These are phyloP conservation scores for Nephrocerus scutellatus DNA, from an alignment of 2,888 invertebrate species.

Conservation along the genomic window DNA sequence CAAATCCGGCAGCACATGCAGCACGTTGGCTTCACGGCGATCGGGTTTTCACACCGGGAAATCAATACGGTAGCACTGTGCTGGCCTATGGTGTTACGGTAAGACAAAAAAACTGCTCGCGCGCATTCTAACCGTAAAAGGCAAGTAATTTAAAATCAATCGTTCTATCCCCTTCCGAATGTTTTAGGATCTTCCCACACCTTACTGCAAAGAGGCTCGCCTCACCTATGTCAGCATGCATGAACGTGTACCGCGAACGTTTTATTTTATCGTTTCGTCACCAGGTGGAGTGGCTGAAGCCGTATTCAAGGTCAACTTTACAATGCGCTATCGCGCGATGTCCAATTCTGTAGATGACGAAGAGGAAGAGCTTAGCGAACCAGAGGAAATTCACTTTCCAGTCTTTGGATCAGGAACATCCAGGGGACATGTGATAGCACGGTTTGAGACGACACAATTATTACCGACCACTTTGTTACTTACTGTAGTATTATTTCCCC, in stretches of 20 bases:
- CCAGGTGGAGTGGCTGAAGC: constrained; percentile 47
- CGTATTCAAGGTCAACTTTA: constrained; percentile 46
- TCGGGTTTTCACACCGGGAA: constrained; percentile 47
- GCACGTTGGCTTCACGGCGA: constrained; percentile 48
- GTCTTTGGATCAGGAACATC: constrained; percentile 35
- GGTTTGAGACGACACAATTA: no score
- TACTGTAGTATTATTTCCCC: no score
- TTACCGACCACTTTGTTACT: no score
- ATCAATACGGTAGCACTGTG: constrained; percentile 47
- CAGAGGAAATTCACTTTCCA: constrained; percentile 48
- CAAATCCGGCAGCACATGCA: constrained; percentile 58
- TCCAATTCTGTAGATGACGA: constrained; percentile 43
- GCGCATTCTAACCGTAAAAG: not conserved
- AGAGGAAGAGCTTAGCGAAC: constrained; percentile 47
- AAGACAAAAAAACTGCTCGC: constrained; percentile 17
- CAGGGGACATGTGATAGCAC: no score
- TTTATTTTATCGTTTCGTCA: constrained; percentile 47
- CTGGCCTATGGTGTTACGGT: constrained; percentile 48
- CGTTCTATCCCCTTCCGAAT: not conserved
- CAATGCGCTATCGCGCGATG: constrained; percentile 45
- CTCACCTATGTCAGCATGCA: constrained; percentile 49
- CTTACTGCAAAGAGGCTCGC: constrained; percentile 48
- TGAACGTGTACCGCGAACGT: constrained; percentile 45
- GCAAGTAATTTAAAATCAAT: no score
- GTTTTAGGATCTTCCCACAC: constrained; percentile 44